Evolutionary conservation across 92 coral and sea anemone genomes (phyloP).

Genomic region (Phenganax subtilis): DNA sequence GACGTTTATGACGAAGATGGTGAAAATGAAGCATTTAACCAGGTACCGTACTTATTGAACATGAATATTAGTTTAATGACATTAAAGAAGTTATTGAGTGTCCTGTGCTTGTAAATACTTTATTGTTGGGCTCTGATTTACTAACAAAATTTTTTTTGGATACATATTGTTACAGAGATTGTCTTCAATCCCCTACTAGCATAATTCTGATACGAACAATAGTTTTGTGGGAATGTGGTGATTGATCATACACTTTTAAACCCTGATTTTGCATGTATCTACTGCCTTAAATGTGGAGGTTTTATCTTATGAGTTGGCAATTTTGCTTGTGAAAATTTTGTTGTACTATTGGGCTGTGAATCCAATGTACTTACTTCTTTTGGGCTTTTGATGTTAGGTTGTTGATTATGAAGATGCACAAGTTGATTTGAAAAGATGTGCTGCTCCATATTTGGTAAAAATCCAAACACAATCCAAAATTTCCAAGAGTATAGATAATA

Average conservation of each 20-base stretch:
- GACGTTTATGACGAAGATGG: neutral
- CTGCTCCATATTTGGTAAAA: constrained; percentile 15
- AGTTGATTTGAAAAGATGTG: constrained; percentile 21
- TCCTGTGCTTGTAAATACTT: neutral
- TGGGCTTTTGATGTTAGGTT: neutral
- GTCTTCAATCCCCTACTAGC: neutral
- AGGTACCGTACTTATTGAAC: neutral
- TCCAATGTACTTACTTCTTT: neutral
- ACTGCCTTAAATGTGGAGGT: no score
- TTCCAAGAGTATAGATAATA: neutral
- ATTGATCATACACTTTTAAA: no score
- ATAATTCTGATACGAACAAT: neutral
- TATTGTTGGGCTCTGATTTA: no score
- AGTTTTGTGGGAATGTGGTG: no score
- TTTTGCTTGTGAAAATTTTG: neutral
- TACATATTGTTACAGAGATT: neutral
- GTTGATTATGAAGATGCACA: neutral
- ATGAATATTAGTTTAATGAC: no score
- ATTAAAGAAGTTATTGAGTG: no score
- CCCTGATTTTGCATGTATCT: no score
- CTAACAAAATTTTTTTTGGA: neutral
- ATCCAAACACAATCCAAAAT: constrained; percentile 11
- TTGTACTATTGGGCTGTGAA: neutral
- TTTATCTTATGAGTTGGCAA: no score
- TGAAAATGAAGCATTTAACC: neutral